Percentiles rank a stretch among this genome's conserved stretches.
phyloP scores from a whole-genome alignment of 2,113 vertebrate species.

The Pachyramphus minor region DNA sequence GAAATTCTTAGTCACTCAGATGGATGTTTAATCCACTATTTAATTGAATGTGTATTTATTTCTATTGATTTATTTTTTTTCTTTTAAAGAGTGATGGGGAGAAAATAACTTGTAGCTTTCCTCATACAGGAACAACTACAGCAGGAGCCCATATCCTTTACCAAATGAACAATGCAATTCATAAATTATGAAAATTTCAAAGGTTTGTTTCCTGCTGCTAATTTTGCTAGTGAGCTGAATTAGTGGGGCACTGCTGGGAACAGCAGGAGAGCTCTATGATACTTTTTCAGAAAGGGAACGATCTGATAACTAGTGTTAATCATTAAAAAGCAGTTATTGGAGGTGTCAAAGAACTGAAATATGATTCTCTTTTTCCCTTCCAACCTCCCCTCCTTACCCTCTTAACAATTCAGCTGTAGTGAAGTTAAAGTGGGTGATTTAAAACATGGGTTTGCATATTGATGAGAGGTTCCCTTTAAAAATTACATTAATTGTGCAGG shows the following conservation, averaged over 20 bases:
- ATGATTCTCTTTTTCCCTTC: not conserved
- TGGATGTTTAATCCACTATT: constrained; percentile 57
- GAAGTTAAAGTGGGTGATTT: not conserved
- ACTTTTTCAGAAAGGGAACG: constrained; percentile 52
- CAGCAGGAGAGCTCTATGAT: constrained; percentile 68
- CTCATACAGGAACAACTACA: constrained; percentile 63
- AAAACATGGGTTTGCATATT: not conserved
- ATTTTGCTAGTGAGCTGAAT: constrained; percentile 74
- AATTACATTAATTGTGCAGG: not conserved
- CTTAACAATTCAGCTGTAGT: not conserved
- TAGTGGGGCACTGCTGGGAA: constrained; percentile 67
- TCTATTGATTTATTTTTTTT: constrained; percentile 45
- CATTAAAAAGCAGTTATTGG: constrained; percentile 57
- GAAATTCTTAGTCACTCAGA: constrained; percentile 5
- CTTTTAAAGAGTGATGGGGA: constrained; percentile 29
- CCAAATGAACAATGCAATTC: constrained; percentile 71
- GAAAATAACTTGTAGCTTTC: constrained; percentile 58
- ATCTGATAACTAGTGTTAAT: constrained; percentile 71
- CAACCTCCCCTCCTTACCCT: not conserved
- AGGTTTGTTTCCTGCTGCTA: constrained; percentile 75
- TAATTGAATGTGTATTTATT: constrained; percentile 71
- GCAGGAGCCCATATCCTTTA: constrained; percentile 59
- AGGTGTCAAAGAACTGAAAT: not conserved
- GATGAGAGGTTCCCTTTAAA: not conserved
- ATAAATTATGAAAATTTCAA: constrained; percentile 74